Conservation (phyloP, 2,888 invertebrate species). For the Nomada fabriciana region DNA sequence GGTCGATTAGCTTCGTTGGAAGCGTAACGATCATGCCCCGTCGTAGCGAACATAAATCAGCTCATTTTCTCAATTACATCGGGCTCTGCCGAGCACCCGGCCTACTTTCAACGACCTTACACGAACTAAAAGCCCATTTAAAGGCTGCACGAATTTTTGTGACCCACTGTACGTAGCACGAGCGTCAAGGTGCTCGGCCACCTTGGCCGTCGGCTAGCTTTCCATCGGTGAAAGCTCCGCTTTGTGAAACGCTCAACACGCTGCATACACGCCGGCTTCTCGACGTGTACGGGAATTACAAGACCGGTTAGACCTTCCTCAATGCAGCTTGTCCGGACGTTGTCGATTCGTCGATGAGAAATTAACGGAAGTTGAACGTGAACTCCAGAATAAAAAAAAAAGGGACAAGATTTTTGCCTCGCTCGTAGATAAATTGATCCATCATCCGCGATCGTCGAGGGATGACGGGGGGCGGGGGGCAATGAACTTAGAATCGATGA, state of each 20-base stretch:
- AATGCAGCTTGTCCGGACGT: conserved; percentile 27
- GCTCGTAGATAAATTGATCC: background rate
- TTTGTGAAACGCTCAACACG: conserved; percentile 62
- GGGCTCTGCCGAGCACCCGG: conserved; percentile 38
- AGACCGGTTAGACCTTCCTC: conserved; percentile 58
- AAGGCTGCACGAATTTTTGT: conserved; percentile 70
- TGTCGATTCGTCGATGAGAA: conserved; percentile 34
- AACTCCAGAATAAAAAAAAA: background rate
- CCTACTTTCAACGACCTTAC: conserved; percentile 71
- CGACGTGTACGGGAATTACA: conserved; percentile 17
- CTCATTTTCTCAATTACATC: conserved; percentile 62
- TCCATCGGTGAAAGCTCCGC: conserved; percentile 79
- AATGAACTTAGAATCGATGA: background rate
- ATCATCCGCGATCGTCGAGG: background rate
- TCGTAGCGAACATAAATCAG: conserved; percentile 37
- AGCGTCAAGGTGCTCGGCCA: conserved; percentile 54
- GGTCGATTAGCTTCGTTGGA: conserved; percentile 9
- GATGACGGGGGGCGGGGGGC: background rate
- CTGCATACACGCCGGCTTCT: conserved; percentile 14
- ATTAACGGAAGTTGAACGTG: conserved; percentile 38
- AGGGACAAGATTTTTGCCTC: too few species aligned
- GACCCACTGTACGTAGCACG: conserved; percentile 64
- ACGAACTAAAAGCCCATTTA: conserved; percentile 68
- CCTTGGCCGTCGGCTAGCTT: conserved; percentile 80
- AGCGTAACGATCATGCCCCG: conserved; percentile 6